Conservation (phyloP, 2,888 invertebrate species). For the Drosophila cognata region DNA sequence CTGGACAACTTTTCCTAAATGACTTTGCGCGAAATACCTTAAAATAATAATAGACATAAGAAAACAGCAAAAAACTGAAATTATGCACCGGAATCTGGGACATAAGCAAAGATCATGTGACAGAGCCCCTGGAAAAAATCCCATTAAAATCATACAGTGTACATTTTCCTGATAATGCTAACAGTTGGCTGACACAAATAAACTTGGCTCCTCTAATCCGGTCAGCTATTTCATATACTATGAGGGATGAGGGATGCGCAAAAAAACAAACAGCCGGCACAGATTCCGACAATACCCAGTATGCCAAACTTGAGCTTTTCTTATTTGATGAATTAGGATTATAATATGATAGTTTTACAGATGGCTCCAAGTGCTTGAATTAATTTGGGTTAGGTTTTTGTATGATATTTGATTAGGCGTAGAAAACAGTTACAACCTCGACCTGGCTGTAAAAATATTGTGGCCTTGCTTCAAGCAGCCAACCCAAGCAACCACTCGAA, state of each 20-base stretch:
- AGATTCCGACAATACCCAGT: not conserved
- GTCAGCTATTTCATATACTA: conserved; percentile 22
- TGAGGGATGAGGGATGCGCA: conserved; percentile 7
- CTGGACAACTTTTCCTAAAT: conserved; percentile 61
- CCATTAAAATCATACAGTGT: conserved; percentile 14
- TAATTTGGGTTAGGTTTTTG: not conserved
- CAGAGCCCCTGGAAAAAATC: conserved; percentile 22
- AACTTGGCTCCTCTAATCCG: conserved; percentile 17
- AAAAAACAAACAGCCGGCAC: not conserved
- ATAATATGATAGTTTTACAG: not conserved
- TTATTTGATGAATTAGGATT: not conserved
- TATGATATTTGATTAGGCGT: conserved; percentile 5
- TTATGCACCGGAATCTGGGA: conserved; percentile 34
- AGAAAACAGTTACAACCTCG: conserved; percentile 18
- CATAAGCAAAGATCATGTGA: conserved; percentile 29
- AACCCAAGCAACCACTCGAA: conserved; percentile 44
- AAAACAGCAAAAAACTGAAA: conserved; percentile 7
- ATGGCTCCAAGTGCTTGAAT: not conserved
- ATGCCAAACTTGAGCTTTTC: not conserved
- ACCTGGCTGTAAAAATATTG: not conserved
- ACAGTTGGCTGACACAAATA: conserved; percentile 11
- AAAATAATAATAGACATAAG: conserved; percentile 5
- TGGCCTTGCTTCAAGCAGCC: conserved; percentile 41
- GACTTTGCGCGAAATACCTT: conserved; percentile 51
- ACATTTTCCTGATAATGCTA: conserved; percentile 10